A percentile compares a stretch with the other conserved stretches of the same genome.
phyloP scores from a whole-genome alignment of 2,888 invertebrate species.

The Tipula vernalis region DNA sequence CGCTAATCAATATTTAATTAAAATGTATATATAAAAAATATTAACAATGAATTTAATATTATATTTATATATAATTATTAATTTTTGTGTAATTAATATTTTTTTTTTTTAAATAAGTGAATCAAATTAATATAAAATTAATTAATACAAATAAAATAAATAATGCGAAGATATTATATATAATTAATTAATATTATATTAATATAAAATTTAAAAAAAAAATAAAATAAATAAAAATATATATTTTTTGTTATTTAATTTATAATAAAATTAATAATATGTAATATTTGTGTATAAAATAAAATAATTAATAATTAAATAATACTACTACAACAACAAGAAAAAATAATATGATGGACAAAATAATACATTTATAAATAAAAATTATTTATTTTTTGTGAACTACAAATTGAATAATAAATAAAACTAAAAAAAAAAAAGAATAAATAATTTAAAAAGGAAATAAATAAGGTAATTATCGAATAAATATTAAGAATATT shows the following conservation, averaged over 20 bases:
- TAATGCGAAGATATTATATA: neutral
- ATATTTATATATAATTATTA: neutral
- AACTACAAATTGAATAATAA: neutral
- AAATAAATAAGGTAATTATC: neutral
- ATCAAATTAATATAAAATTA: neutral
- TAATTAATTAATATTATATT: neutral
- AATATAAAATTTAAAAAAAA: neutral
- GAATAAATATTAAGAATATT: neutral
- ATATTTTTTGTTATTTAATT: conserved; percentile 4
- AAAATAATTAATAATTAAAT: neutral
- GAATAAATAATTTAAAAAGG: neutral
- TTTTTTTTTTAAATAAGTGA: neutral
- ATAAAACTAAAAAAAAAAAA: neutral
- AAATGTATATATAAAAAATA: neutral
- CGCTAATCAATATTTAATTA: neutral
- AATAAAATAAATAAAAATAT: neutral
- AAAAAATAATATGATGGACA: neutral
- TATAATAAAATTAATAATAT: neutral
- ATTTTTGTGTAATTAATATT: neutral
- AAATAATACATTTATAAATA: neutral
- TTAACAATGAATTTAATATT: neutral
- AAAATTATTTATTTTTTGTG: neutral
- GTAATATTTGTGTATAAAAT: neutral
- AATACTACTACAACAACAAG: neutral
- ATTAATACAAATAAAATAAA: neutral